A percentile compares a stretch with the other conserved stretches of the same genome.
Evolutionary conservation across 2,888 invertebrate species (phyloP).

Genomic region (Parnassius glacialis): DNA sequence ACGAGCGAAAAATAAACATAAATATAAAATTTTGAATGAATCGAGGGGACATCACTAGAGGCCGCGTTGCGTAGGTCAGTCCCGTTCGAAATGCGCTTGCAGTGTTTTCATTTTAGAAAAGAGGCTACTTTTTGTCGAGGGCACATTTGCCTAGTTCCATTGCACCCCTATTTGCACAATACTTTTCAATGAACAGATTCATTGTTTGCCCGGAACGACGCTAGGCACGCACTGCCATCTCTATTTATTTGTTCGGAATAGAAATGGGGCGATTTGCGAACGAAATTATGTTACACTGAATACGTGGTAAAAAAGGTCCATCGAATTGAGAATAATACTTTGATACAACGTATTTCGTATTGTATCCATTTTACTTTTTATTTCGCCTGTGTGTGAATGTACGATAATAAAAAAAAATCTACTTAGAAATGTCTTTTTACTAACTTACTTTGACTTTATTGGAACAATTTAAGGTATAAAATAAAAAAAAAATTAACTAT

Average conservation of each 20-base stretch:
- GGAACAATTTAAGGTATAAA: too few species aligned
- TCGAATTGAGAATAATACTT: neutral
- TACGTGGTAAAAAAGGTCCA: neutral
- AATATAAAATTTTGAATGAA: conserved; percentile 30
- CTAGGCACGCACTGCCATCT: conserved; percentile 34
- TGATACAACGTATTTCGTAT: too few species aligned
- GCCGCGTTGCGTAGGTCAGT: conserved; percentile 39
- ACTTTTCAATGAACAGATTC: conserved; percentile 64
- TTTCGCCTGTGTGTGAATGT: too few species aligned
- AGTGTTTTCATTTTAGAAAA: conserved; percentile 52
- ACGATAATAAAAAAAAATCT: too few species aligned
- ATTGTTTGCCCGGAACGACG: conserved; percentile 54
- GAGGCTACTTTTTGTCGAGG: conserved; percentile 56
- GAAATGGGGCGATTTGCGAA: conserved; percentile 30
- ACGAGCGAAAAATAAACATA: conserved; percentile 20
- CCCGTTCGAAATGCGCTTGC: conserved; percentile 18
- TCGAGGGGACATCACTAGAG: conserved; percentile 28
- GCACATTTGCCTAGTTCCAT: conserved; percentile 39
- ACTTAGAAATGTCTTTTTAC: too few species aligned
- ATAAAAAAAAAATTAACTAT: too few species aligned
- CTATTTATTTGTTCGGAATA: conserved; percentile 38
- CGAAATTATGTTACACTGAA: conserved; percentile 25
- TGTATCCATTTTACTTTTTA: too few species aligned
- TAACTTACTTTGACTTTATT: too few species aligned
- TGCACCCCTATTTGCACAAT: conserved; percentile 66